These are phyloP conservation scores for Grallaria varia DNA, from an alignment of 2,113 vertebrate species.

Conservation along the genomic window DNA sequence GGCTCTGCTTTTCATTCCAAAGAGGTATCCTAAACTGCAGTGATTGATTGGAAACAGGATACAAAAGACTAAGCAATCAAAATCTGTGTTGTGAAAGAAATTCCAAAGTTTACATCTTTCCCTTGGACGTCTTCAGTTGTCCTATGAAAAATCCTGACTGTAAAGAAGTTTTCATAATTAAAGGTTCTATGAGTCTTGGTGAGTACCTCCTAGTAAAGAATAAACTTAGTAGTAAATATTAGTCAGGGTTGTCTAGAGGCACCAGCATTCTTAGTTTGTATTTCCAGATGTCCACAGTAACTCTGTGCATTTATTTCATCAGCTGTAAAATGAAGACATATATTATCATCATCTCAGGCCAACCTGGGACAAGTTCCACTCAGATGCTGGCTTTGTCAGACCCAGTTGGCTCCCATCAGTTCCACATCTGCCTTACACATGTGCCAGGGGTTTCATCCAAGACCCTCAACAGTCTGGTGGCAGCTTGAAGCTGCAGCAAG, in stretches of 20 bases:
- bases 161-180: neutral
- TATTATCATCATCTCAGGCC: neutral
- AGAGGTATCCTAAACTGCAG: neutral
- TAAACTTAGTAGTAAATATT: conserved; percentile 20
- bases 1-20: conserved; percentile 10
- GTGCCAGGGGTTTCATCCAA: neutral
- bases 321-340: neutral
- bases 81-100: neutral
- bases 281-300: neutral
- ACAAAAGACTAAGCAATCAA: neutral
- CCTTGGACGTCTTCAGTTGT: neutral
- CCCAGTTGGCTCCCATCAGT: neutral
- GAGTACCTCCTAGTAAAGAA: neutral
- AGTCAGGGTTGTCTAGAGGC: neutral
- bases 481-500: neutral
- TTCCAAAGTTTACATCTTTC: neutral
- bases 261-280: neutral
- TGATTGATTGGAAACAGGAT: neutral
- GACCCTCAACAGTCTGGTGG: neutral
- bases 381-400: neutral
- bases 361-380: neutral
- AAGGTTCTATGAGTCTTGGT: neutral
- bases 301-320: neutral
- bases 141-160: neutral
- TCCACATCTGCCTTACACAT: neutral